Evolutionary conservation across 2,888 invertebrate species (phyloP).

Genomic region (Philereme vetulata): DNA sequence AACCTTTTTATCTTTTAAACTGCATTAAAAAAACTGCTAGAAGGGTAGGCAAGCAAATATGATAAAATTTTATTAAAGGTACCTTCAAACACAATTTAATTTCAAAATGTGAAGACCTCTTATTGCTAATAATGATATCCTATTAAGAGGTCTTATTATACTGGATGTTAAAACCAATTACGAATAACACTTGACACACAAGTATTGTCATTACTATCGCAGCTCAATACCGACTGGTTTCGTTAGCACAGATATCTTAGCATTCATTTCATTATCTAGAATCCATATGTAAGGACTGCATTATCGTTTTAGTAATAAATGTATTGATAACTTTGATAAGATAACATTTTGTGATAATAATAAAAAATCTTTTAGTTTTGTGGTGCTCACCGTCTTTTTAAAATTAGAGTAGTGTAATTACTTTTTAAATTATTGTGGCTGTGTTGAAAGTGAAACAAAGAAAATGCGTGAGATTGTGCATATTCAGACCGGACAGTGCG

Average conservation of each 20-base stretch:
- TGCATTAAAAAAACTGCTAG: too few relatives aligned
- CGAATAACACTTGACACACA: background rate
- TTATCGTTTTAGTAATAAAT: slow-evolving; percentile 27
- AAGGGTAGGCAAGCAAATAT: too few relatives aligned
- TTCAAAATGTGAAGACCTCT: slow-evolving; percentile 2
- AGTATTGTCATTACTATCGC: background rate
- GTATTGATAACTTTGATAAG: slow-evolving; percentile 33
- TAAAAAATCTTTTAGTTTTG: slow-evolving; percentile 15
- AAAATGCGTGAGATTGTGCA: slow-evolving; percentile 97
- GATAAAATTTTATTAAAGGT: too few relatives aligned
- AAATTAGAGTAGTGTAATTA: slow-evolving; percentile 4
- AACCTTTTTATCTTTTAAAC: too few relatives aligned
- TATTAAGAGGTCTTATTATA: background rate
- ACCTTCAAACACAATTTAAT: too few relatives aligned
- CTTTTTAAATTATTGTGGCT: background rate
- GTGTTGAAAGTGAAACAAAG: slow-evolving; percentile 4
- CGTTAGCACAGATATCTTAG: slow-evolving; percentile 1
- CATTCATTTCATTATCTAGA: slow-evolving; percentile 22
- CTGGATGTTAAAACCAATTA: background rate
- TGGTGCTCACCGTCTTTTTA: slow-evolving; percentile 5
- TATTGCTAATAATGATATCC: background rate
- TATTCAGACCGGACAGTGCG: slow-evolving; percentile 96
- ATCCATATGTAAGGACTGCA: slow-evolving; percentile 11
- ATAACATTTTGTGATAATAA: slow-evolving; percentile 34
- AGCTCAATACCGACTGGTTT: slow-evolving; percentile 12